A percentile compares a stretch with the other conserved stretches of the same genome.
These are phyloP conservation scores for Cyrtorhinus lividipennis DNA, from an alignment of 1,140 invertebrate species.

Conservation along the genomic window DNA sequence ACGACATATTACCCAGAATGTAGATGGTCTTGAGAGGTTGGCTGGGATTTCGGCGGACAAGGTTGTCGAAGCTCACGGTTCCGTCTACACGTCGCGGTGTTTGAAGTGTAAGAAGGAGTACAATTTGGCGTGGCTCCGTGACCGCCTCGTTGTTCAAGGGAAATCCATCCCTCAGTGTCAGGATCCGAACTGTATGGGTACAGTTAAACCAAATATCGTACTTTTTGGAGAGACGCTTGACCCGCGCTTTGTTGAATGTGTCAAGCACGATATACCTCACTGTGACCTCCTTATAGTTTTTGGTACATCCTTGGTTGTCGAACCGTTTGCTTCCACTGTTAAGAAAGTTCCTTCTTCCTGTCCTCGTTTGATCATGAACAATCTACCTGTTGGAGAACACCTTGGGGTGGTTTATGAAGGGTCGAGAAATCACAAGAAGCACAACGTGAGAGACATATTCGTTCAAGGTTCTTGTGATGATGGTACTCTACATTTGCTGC, in stretches of 20 bases:
- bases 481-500: neutral
- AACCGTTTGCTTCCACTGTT: slow-evolving; percentile 80
- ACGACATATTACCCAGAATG: slow-evolving; percentile 81
- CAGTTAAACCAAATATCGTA: slow-evolving; percentile 88
- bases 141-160: slow-evolving; percentile 34
- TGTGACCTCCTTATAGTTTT: slow-evolving; percentile 90
- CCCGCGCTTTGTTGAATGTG: slow-evolving; percentile 49
- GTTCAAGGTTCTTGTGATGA: neutral
- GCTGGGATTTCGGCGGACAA: slow-evolving; percentile 68
- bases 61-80: slow-evolving; percentile 86
- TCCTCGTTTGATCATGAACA: slow-evolving; percentile 70
- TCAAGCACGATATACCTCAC: slow-evolving; percentile 57
- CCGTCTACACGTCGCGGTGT: slow-evolving; percentile 80
- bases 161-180: slow-evolving; percentile 52
- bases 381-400: neutral
- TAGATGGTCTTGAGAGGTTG: slow-evolving; percentile 79
- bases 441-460: neutral
- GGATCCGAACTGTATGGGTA: slow-evolving; percentile 42
- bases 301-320: slow-evolving; percentile 86
- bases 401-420: slow-evolving; percentile 29
- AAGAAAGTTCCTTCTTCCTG: slow-evolving; percentile 32
- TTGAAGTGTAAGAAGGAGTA: slow-evolving; percentile 59
- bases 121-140: slow-evolving; percentile 57
- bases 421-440: neutral
- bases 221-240: slow-evolving; percentile 88